Conservation (phyloP, 1,140 invertebrate species). For the Solen grandis region DNA sequence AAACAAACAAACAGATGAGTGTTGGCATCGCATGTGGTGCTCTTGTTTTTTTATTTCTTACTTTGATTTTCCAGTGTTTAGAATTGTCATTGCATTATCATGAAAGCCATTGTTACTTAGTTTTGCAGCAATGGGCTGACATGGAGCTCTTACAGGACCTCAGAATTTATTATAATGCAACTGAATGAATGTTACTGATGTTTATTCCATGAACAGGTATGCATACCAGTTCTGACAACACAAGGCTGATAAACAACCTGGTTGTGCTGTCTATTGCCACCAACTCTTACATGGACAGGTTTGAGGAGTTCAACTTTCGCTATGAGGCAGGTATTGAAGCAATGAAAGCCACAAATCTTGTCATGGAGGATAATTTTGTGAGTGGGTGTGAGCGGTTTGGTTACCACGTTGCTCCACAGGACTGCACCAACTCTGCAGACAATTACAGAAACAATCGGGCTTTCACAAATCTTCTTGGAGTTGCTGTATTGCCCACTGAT, state of each 20-base stretch:
- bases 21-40: too few relatives aligned
- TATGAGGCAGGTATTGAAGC: constrained; percentile 69
- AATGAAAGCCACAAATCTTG: constrained; percentile 34
- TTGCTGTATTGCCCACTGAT: neutral
- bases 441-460: constrained; percentile 23
- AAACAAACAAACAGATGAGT: too few relatives aligned
- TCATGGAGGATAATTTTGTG: constrained; percentile 68
- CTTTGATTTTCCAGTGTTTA: too few relatives aligned
- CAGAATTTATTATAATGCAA: too few relatives aligned
- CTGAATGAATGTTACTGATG: too few relatives aligned
- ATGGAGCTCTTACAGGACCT: too few relatives aligned
- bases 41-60: too few relatives aligned
- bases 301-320: constrained; percentile 59
- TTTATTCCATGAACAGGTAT: constrained; percentile 59
- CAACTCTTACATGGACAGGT: constrained; percentile 62
- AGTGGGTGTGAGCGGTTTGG: constrained; percentile 70
- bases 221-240: constrained; percentile 50
- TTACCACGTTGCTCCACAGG: constrained; percentile 45
- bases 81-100: too few relatives aligned
- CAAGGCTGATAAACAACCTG: constrained; percentile 66
- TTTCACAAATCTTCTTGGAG: constrained; percentile 20
- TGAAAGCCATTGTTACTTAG: too few relatives aligned
- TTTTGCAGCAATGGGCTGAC: too few relatives aligned
- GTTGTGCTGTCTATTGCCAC: constrained; percentile 61
- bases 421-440: constrained; percentile 5